phyloP scores from a whole-genome alignment of 2,113 vertebrate genomes.

The Cricetomys ansorgei region DNA sequence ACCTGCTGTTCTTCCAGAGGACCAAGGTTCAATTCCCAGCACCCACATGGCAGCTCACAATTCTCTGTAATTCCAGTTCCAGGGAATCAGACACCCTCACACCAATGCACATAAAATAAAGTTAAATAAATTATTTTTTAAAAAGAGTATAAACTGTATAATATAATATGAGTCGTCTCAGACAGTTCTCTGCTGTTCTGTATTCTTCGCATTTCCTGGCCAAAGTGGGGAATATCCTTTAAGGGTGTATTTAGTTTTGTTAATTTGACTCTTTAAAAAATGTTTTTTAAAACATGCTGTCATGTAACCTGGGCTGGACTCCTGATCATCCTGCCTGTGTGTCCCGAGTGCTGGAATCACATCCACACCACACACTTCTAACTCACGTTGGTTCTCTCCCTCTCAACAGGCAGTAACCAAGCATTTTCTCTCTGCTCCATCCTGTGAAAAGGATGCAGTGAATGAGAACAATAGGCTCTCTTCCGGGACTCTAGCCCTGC shows the following conservation, averaged over 20 bases:
- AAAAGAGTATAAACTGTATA: no score
- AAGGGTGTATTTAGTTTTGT: not conserved
- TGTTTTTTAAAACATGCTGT: not conserved
- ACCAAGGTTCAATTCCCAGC: no score
- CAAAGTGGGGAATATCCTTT: not conserved
- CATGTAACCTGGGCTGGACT: not conserved
- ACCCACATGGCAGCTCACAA: no score
- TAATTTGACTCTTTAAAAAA: not conserved
- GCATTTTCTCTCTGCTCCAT: not conserved
- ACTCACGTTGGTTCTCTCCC: not conserved
- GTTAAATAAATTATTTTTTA: no score
- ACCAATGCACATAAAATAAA: no score
- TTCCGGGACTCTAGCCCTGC: not conserved
- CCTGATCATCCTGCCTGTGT: not conserved
- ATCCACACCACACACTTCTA: not conserved
- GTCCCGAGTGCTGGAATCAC: not conserved
- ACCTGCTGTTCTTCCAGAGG: no score
- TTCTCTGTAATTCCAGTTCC: no score
- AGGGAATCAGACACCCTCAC: no score
- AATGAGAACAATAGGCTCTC: not conserved
- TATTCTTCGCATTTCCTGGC: not conserved
- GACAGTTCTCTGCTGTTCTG: not conserved
- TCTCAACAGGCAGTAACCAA: not conserved
- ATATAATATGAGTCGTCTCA: no score
- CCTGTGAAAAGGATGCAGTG: not conserved